phyloP scores from a whole-genome alignment of 2,888 invertebrate species.

The Noctua pronuba region DNA sequence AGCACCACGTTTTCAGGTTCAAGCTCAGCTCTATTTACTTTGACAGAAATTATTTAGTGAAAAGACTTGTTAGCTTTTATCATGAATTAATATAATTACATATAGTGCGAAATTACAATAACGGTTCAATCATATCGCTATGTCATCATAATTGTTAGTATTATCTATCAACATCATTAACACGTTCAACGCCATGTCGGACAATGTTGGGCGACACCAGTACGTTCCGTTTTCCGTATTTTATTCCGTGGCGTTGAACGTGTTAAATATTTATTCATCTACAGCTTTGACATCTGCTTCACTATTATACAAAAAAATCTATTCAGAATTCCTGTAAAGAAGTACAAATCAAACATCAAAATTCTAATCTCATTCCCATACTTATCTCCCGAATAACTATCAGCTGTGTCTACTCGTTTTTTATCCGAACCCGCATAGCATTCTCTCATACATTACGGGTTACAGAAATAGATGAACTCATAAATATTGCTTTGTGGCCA shows the following conservation, averaged over 20 bases:
- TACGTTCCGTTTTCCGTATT: too few relatives aligned
- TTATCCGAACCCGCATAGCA: conserved; percentile 40
- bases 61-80: not conserved
- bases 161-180: not conserved
- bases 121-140: not conserved
- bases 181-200: too few relatives aligned
- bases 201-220: too few relatives aligned
- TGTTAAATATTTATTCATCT: not conserved
- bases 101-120: not conserved
- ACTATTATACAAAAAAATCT: not conserved
- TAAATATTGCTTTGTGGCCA: conserved; percentile 49
- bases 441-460: conserved; percentile 33
- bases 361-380: conserved; percentile 32
- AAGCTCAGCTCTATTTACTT: not conserved
- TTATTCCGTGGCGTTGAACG: too few relatives aligned
- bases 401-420: conserved; percentile 46
- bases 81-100: not conserved
- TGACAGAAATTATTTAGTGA: not conserved
- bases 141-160: not conserved
- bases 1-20: not conserved
- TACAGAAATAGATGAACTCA: conserved; percentile 65
- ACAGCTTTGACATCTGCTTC: not conserved
- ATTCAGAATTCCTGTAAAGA: conserved; percentile 8
- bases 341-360: conserved; percentile 19
- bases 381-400: conserved; percentile 19